phyloP scores from a whole-genome alignment of 2,113 vertebrate species.

The Podiceps cristatus region DNA sequence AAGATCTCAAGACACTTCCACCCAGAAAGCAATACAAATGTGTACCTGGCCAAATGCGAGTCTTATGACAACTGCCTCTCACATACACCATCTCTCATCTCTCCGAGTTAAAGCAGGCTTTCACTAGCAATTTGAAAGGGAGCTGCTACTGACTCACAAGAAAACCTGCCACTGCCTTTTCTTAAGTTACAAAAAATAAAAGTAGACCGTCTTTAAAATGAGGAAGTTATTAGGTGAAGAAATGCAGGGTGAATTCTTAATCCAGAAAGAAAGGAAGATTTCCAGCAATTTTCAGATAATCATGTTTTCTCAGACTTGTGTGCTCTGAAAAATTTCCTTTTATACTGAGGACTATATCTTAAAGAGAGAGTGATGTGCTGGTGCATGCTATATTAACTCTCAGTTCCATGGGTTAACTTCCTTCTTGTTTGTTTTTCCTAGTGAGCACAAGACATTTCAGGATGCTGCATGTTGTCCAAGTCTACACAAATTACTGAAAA shows the following conservation, averaged over 20 bases:
- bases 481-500: neutral
- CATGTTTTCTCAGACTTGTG: neutral
- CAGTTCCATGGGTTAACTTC: neutral
- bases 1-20: neutral
- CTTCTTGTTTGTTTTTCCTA: neutral
- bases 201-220: neutral
- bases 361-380: neutral
- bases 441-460: neutral
- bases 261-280: neutral
- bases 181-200: neutral
- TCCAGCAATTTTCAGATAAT: neutral
- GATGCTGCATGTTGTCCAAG: neutral
- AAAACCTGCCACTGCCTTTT: neutral
- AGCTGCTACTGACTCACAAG: neutral
- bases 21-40: neutral
- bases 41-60: neutral
- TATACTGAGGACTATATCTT: neutral
- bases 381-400: neutral
- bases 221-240: neutral
- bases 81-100: neutral
- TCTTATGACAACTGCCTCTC: neutral
- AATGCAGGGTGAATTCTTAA: neutral
- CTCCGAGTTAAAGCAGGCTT: neutral
- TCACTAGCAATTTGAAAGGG: neutral
- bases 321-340: neutral